Conservation (phyloP, 2,113 vertebrate species). For the Leptosomus discolor region DNA sequence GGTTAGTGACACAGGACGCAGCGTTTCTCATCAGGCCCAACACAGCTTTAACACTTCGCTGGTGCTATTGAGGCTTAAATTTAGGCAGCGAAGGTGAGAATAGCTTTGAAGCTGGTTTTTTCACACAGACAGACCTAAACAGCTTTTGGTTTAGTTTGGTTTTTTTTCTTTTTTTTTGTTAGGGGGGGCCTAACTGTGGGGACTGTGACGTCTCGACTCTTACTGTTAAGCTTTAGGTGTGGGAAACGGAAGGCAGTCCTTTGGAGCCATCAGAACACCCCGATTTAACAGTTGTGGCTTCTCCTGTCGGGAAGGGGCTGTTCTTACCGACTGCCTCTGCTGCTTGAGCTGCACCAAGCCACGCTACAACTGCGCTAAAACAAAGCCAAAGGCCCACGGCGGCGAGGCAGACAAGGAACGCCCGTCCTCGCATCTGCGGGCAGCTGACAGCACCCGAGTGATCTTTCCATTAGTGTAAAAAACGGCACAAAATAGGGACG, state of each 20-base stretch:
- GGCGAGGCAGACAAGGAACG: neutral
- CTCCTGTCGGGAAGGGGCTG: neutral
- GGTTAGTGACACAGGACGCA: too few species aligned
- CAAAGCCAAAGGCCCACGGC: accelerated
- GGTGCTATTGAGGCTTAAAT: neutral
- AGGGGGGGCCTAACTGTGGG: neutral
- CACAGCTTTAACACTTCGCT: neutral
- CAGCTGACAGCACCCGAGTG: neutral
- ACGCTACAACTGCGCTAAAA: neutral
- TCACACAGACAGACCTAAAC: neutral
- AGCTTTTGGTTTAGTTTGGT: neutral
- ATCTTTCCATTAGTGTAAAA: neutral
- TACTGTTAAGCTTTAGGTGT: neutral
- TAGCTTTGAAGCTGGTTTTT: neutral
- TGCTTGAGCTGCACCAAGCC: neutral
- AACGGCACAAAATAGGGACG: neutral
- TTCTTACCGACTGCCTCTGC: neutral
- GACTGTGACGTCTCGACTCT: accelerated
- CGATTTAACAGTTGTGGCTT: neutral
- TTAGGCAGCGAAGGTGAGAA: neutral
- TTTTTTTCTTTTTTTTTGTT: neutral
- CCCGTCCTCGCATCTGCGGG: accelerated
- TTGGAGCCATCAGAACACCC: neutral
- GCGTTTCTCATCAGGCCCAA: neutral
- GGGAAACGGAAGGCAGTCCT: neutral